Percentiles rank a stretch among this genome's conserved stretches.
Conservation (phyloP, 2,113 vertebrate species). For the Anser brachyrhynchus region DNA sequence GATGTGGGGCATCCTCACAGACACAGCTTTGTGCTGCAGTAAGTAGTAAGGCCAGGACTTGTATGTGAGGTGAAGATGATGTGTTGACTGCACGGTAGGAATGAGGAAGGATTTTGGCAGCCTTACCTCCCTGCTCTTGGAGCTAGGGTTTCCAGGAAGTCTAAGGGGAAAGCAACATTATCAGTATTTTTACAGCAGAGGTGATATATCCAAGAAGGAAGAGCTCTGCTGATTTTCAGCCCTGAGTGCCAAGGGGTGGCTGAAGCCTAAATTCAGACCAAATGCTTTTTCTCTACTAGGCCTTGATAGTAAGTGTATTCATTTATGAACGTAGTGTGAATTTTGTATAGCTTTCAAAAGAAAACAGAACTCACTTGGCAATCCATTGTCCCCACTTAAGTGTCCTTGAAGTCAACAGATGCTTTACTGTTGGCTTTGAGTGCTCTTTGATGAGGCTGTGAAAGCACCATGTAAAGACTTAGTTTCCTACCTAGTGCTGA, state of each 20-base stretch:
- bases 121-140: not conserved
- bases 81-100: not conserved
- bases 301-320: not conserved
- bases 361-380: not conserved
- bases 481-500: accelerated
- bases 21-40: not conserved
- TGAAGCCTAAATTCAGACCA: not conserved
- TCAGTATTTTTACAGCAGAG: not conserved
- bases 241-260: not conserved
- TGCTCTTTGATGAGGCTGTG: not conserved
- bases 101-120: not conserved
- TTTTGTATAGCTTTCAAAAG: not conserved
- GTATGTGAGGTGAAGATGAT: not conserved
- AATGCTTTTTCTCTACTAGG: not conserved
- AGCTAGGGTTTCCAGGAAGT: not conserved
- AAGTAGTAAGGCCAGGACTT: not conserved
- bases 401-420: not conserved
- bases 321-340: not conserved
- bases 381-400: not conserved
- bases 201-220: not conserved
- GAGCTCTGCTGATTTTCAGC: not conserved
- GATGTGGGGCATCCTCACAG: not conserved
- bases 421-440: not conserved
- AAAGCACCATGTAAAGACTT: not conserved
- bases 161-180: not conserved